These are phyloP conservation scores for Calephelis virginiensis DNA, from an alignment of 1,140 invertebrate species.

Conservation along the genomic window DNA sequence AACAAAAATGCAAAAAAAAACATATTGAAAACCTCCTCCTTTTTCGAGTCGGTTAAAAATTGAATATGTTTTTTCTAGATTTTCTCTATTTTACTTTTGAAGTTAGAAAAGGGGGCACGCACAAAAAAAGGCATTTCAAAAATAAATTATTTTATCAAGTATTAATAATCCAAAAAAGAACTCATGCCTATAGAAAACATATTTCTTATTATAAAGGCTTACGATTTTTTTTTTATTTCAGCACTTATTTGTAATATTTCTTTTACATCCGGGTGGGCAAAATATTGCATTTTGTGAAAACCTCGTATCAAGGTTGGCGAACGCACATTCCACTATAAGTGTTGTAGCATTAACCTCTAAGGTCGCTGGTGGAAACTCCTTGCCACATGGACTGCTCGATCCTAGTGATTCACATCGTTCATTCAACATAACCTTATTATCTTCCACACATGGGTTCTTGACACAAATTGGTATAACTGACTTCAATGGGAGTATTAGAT, in stretches of 20 bases:
- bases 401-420: constrained; percentile 76
- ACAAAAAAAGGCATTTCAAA: too few species aligned
- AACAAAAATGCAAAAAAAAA: too few species aligned
- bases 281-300: constrained; percentile 27
- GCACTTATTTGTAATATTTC: constrained; percentile 48
- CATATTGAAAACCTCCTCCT: too few species aligned
- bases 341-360: constrained; percentile 76
- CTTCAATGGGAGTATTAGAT: constrained; percentile 77
- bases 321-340: constrained; percentile 66
- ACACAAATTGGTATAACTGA: constrained; percentile 79
- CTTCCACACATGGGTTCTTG: constrained; percentile 78
- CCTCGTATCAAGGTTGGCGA: constrained; percentile 52
- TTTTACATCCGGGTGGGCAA: constrained; percentile 55
- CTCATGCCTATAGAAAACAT: too few species aligned
- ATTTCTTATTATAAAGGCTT: too few species aligned
- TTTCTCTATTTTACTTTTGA: too few species aligned
- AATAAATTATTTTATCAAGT: too few species aligned
- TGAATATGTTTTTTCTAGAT: too few species aligned
- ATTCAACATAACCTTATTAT: constrained; percentile 74
- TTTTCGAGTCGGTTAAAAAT: too few species aligned
- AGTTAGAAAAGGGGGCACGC: too few species aligned
- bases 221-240: background rate
- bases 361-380: constrained; percentile 43
- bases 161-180: too few species aligned
- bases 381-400: constrained; percentile 59